Evolutionary conservation across 2,113 vertebrate species (phyloP), one percentile per base, ranked within the genome.

Genomic region (Callipepla californica): DNA sequence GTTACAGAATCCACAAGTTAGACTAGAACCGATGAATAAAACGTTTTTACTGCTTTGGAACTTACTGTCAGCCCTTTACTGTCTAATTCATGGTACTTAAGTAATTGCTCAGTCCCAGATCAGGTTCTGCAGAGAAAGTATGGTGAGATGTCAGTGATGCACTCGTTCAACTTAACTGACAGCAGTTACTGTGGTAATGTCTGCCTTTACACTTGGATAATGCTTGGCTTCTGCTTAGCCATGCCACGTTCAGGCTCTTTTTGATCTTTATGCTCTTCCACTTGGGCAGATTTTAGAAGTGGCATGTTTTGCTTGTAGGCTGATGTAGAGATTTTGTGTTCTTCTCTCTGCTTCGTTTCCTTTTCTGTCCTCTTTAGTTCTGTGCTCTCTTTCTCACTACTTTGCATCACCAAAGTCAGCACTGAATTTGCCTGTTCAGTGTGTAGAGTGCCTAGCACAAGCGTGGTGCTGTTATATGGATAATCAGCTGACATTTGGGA

Each of bases 1-100:
- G 26, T 42, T n/a, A 15, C 20, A 23, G 4, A 42, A 26, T 23
- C 13, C 0, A 0, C 7, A 18, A 70, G 22, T 30, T 19, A 42
- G 4, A 40, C 7, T 67, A 21, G 44, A 70, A 21, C 30, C 28
- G 42, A 17, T 50, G 62, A 58, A 51, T 36, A 58, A 67, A 72
- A 28, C 30, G 21, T 2, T 62, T 62, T 47, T 61, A 15, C 2
- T 48, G 48, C 14, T 44, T 5, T 36, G 65, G 44, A 38, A 16
- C n/a, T 44, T 4, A 3, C 22, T n/a, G 36, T 72, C 7, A n/a
- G 7, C 30, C 16, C 47, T 76, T 87, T 42, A 20, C 14, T 57
- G 50, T 30, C 25, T 48, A 38, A n/a, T 45, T 23, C 20, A 9
- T 81, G 4, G 6, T 40, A 40, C 19, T 79, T 66, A 38, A 42